Evolutionary conservation across 37 sponge, comb jelly and placozoan species (phyloP).

Genomic region (Crambe crambe): DNA sequence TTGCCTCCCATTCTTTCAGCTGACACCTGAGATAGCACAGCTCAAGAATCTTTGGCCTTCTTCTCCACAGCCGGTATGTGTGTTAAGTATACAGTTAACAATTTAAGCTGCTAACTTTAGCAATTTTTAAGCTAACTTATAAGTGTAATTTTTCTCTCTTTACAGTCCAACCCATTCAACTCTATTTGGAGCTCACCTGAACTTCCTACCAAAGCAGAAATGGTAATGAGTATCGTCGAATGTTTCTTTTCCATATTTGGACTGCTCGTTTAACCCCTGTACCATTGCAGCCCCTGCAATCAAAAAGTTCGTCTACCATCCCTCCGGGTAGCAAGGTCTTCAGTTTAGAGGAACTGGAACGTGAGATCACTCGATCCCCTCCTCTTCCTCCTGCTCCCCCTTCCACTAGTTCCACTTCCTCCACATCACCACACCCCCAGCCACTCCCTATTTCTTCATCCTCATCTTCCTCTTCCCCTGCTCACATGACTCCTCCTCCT

Average conservation of each 20-base stretch:
- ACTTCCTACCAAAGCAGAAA: slow-evolving; percentile 5
- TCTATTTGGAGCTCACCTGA: slow-evolving; percentile 55
- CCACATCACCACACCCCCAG: slow-evolving; percentile 3
- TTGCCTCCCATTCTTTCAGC: neutral
- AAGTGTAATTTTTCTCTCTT: neutral
- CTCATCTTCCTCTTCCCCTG: slow-evolving; percentile 9
- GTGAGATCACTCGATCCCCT: slow-evolving; percentile 12
- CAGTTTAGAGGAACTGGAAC: slow-evolving; percentile 51
- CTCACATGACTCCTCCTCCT: slow-evolving; percentile 3
- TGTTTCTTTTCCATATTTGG: neutral
- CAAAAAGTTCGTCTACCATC: neutral
- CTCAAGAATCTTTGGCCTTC: slow-evolving; percentile 48
- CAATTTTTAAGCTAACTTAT: no score
- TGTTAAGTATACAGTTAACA: neutral
- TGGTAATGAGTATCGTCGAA: neutral
- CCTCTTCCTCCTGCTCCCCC: slow-evolving; percentile 4
- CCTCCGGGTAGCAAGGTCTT: slow-evolving; percentile 24
- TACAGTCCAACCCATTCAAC: neutral
- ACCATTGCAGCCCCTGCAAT: no score
- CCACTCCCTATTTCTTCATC: neutral
- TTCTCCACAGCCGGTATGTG: slow-evolving; percentile 29
- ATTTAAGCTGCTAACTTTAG: no score
- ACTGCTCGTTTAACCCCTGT: no score
- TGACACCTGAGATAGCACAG: neutral
- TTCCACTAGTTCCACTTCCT: neutral